Base-by-base conservation (phyloP, 2,888 invertebrate species). In the Xanthorhoe designata region DNA sequence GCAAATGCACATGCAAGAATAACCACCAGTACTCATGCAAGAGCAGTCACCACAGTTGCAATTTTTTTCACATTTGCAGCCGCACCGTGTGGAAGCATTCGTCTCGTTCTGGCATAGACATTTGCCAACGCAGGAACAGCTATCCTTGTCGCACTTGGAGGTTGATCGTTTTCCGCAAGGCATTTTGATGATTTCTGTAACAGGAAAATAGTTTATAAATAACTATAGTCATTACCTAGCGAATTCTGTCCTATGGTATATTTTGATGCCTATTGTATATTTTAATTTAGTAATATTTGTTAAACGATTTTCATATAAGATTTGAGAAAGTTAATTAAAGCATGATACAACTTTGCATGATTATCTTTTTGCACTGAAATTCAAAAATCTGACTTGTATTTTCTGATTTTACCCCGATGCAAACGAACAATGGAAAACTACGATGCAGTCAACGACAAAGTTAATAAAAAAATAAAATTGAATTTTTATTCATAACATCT, bases 121-220 rank as follows among this genome's bases (percentile, higher is more conserved):
- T 24, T 78, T 9, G 69, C 64, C 0, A 80, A 13, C 69, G 59
- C 83, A 81, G 18, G 78, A 58, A 47, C 83, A 84, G 38, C 75
- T 76, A 1, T 68, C 68, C 47, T 79, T 81, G 35, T 78, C 69
- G 58, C 86, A 85, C 42, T 78, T 66, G 53, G 62, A 64, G 45
- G 54, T 79, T 81, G 19, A 70, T 47, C 73, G 70, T 68, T 83
- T 78, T 69, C 81, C 81, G 81, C 87, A 85, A 66, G 86, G 75
- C 88, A 88, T 88, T 35, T 72, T 80, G 61, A 35, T 38, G 29
- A 47, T 38, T n/a, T 58, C 69, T 70, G 69, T 51, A 24, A 49
- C 38, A 42, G 38, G 38, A 42, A 42, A 42, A 42, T n/a, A n/a
- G n/a, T 42, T 10, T 42, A 13, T 42, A 13, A 2, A 13, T 42